Evolutionary conservation across 2,888 invertebrate genomes (phyloP).

Genomic region (Drosophila merina): DNA sequence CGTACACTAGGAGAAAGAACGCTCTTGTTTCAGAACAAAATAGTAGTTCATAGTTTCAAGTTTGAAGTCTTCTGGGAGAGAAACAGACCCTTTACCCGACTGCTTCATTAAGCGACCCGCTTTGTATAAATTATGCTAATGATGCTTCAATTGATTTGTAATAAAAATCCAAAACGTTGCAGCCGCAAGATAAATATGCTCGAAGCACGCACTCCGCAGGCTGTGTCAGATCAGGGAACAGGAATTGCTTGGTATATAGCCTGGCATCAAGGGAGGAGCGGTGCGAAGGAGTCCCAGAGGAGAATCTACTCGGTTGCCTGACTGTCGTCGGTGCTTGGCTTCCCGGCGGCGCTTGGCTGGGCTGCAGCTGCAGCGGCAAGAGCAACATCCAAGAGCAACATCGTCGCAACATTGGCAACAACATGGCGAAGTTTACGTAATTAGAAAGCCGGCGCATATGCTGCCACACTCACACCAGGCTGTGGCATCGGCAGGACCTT

Average conservation of each 20-base stretch:
- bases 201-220: slow-evolving; percentile 81
- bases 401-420: slow-evolving; percentile 34
- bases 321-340: slow-evolving; percentile 33
- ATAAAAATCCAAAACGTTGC: slow-evolving; percentile 83
- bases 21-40: not conserved
- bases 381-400: slow-evolving; percentile 11
- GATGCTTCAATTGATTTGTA: slow-evolving; percentile 85
- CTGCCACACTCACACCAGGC: slow-evolving; percentile 55
- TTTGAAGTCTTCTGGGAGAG: not conserved
- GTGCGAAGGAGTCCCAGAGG: slow-evolving; percentile 1
- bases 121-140: slow-evolving; percentile 85
- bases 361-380: slow-evolving; percentile 32
- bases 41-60: not conserved
- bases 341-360: slow-evolving; percentile 47
- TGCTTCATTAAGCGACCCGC: slow-evolving; percentile 83
- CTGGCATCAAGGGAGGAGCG: not conserved
- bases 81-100: slow-evolving; percentile 7
- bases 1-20: slow-evolving; percentile 10
- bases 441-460: slow-evolving; percentile 78
- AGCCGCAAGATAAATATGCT: slow-evolving; percentile 83
- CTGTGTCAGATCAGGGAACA: slow-evolving; percentile 28
- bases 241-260: slow-evolving; percentile 6
- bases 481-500: slow-evolving; percentile 10
- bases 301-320: slow-evolving; percentile 39
- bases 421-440: slow-evolving; percentile 68